phyloP scores from a whole-genome alignment of 2,888 invertebrate genomes.

The Ethmia dodecea region DNA sequence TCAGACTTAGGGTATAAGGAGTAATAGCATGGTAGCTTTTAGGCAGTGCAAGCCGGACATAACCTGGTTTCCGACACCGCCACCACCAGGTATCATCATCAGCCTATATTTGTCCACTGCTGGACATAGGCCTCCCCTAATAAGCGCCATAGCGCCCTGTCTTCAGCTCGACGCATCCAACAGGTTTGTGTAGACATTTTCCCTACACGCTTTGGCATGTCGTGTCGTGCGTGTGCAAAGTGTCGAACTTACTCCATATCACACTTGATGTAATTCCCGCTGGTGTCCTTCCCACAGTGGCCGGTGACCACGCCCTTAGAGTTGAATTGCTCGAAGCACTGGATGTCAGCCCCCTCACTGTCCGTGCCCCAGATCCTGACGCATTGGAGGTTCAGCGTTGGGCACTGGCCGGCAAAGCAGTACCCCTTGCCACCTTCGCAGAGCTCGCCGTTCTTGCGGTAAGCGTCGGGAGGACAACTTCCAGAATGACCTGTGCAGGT shows the following conservation, averaged over 20 bases:
- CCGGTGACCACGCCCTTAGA: constrained; percentile 96
- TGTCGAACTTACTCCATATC: constrained; percentile 85
- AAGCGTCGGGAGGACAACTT: constrained; percentile 92
- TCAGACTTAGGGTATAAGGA: no score
- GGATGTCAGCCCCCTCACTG: constrained; percentile 87
- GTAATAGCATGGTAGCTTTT: no score
- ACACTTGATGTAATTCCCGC: constrained; percentile 90
- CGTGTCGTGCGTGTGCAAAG: no score
- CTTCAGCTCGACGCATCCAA: no score
- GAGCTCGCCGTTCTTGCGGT: constrained; percentile 94
- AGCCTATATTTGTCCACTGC: no score
- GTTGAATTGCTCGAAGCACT: constrained; percentile 97
- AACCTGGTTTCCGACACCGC: no score
- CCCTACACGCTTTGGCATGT: no score
- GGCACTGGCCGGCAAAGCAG: constrained; percentile 95
- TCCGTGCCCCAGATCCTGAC: constrained; percentile 96
- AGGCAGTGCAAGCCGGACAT: no score
- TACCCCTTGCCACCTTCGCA: constrained; percentile 87
- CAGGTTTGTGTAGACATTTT: no score
- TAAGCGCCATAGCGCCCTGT: no score
- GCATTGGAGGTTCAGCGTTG: constrained; percentile 92
- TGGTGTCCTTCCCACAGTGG: constrained; percentile 92
- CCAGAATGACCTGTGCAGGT: constrained; percentile 93
- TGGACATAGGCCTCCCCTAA: no score
- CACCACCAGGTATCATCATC: no score